Base-by-base conservation (phyloP, 2,113 vertebrate genomes). In the Sminthopsis crassicaudata region DNA sequence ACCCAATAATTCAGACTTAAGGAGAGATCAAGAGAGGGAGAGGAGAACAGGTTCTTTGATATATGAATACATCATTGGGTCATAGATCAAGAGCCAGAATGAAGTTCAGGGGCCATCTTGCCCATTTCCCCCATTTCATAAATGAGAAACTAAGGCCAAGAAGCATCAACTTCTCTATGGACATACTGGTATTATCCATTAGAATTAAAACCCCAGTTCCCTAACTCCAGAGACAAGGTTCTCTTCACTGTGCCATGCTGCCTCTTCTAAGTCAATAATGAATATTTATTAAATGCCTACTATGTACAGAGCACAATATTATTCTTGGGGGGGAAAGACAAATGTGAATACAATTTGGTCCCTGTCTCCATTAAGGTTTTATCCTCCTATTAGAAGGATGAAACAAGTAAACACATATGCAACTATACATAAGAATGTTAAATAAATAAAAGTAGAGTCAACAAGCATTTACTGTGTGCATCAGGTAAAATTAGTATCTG, bases 21-120 rank as follows among this genome's bases (percentile, higher is more conserved):
- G 26, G 30, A 5, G 57, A 84, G 27, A 46, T 6, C 19, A 60
- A 51, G 90, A 46, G 0, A 16, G 53, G 92, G 10, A 22, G 23
- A 48, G 16, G 36, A 84, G 51, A 42, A 0, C 46, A 54, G 94
- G 0, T 46, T 90, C 27, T 90, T 51, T 54, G 36, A 42, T 48
- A 48, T 48, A 48, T 48, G 48, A 48, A 48, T 84, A 84, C 11
- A 55, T 52, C 48, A 91, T 46, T 51, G 90, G 89, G 91, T 52
- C 30, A 50, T 89, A 90, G 30, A 51, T 93, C 50, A 92, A 90
- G 53, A 95, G 84, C 88, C 24, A 36, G 12, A 92, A n/a, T n/a
- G 27, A 46, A 46, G 8, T 46, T 91, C 55, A 57, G 1, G 27
- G 94, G 53, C 24, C 10, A 90, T 46, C 48, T 93, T 52, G 51